These are phyloP conservation scores for Aratinga solstitialis DNA, from an alignment of 2,797 vertebrate genomes.

Conservation along the genomic window DNA sequence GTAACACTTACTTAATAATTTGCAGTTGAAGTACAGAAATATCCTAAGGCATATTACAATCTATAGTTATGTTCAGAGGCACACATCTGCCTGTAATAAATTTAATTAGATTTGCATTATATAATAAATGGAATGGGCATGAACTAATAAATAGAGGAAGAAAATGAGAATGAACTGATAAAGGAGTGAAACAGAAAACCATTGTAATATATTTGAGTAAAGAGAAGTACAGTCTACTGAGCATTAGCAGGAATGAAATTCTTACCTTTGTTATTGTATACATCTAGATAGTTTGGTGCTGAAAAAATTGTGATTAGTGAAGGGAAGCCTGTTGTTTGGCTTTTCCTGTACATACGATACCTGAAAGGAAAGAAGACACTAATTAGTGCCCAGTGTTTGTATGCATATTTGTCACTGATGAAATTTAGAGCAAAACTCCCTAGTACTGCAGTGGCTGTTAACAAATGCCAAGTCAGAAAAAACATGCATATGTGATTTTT, in stretches of 20 bases:
- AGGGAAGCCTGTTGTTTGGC: slow-evolving; percentile 98
- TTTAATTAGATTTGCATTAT: slow-evolving; percentile 18
- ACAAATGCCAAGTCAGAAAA: background rate
- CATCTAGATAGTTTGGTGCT: slow-evolving; percentile 99
- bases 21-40: slow-evolving; percentile 6
- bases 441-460: background rate
- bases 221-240: background rate
- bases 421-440: background rate
- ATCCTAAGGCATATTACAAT: background rate
- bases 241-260: background rate
- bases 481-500: background rate
- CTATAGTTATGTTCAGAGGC: background rate
- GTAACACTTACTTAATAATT: slow-evolving; percentile 16
- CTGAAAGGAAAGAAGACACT: slow-evolving; percentile 71
- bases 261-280: slow-evolving; percentile 99
- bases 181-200: background rate
- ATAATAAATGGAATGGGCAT: background rate
- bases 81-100: background rate
- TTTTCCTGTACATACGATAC: slow-evolving; percentile 99
- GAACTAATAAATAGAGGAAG: background rate
- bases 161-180: background rate
- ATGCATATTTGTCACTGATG: background rate
- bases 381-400: background rate
- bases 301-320: slow-evolving; percentile 99
- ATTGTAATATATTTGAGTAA: background rate